Evolutionary conservation across 2,888 invertebrate species (phyloP).

Genomic region (Zygothrica quintamaculata): DNA sequence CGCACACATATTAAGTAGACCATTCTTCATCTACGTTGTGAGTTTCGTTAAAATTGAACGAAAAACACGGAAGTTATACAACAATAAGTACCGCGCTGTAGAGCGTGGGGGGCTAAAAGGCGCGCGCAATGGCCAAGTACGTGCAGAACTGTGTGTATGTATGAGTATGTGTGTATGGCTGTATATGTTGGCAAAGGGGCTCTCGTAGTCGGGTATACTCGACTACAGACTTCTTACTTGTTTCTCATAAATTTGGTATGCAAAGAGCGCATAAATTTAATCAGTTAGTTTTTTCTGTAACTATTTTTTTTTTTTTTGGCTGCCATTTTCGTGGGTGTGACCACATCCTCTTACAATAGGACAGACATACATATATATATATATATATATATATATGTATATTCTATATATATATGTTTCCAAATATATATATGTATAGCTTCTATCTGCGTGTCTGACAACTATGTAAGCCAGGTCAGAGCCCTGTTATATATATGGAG

Average conservation of each 20-base stretch:
- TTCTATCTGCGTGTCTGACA: conserved; percentile 41
- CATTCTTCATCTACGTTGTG: too few relatives aligned
- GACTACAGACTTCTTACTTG: too few relatives aligned
- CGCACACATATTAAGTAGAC: too few relatives aligned
- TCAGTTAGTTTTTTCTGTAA: conserved; percentile 46
- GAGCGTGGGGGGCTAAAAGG: too few relatives aligned
- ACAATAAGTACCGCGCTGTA: too few relatives aligned
- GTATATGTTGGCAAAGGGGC: too few relatives aligned
- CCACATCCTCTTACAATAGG: neutral
- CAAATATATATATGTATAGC: conserved; percentile 1
- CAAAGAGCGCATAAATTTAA: conserved; percentile 65
- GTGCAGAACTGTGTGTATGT: too few relatives aligned
- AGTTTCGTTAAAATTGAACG: too few relatives aligned
- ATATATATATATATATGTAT: conserved; percentile 3
- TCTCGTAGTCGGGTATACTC: too few relatives aligned
- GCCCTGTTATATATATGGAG: conserved; percentile 24
- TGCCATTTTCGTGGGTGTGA: conserved; percentile 43
- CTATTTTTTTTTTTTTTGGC: conserved; percentile 7
- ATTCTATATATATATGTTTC: neutral
- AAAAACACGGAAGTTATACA: too few relatives aligned
- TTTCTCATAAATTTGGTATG: conserved; percentile 50
- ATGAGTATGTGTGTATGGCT: too few relatives aligned
- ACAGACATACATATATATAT: neutral
- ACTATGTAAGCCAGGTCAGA: conserved; percentile 48
- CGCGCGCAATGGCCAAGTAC: too few relatives aligned